These are phyloP conservation scores for Hetaerina americana DNA, from an alignment of 1,140 invertebrate species.

Conservation along the genomic window DNA sequence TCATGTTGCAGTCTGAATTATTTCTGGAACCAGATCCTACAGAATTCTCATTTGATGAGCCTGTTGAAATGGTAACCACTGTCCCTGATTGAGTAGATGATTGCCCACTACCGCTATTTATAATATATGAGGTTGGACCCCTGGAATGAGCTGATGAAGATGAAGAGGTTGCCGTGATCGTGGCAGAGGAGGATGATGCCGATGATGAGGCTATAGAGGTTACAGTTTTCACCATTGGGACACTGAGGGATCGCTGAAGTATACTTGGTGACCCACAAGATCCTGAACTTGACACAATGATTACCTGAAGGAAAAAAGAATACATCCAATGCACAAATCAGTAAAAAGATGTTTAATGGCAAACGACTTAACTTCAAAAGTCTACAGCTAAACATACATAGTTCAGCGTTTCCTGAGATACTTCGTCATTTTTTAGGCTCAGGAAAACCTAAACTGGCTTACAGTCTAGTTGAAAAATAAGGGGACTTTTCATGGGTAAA, in stretches of 20 bases:
- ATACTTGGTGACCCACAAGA: slow-evolving; percentile 9
- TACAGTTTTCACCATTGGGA: slow-evolving; percentile 11
- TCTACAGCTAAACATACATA: too few species aligned
- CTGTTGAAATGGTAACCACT: neutral
- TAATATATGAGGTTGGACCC: slow-evolving; percentile 7
- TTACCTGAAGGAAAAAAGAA: slow-evolving; percentile 3
- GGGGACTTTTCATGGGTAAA: too few species aligned
- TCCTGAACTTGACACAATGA: slow-evolving; percentile 9
- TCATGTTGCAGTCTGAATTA: too few species aligned
- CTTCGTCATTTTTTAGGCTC: too few species aligned
- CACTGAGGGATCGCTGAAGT: slow-evolving; percentile 9
- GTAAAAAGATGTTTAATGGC: too few species aligned
- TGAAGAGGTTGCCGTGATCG: neutral
- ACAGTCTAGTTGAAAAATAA: too few species aligned
- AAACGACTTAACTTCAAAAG: too few species aligned
- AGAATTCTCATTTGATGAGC: neutral
- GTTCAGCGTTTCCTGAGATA: too few species aligned
- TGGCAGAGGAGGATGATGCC: too few species aligned
- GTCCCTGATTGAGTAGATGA: neutral
- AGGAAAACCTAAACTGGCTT: too few species aligned
- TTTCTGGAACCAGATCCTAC: too few species aligned
- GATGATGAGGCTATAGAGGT: neutral
- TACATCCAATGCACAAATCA: too few species aligned
- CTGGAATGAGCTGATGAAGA: neutral
- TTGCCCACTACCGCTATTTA: slow-evolving; percentile 4